Base-by-base conservation (phyloP, 2,888 invertebrate species). In the Dione vanillae region DNA sequence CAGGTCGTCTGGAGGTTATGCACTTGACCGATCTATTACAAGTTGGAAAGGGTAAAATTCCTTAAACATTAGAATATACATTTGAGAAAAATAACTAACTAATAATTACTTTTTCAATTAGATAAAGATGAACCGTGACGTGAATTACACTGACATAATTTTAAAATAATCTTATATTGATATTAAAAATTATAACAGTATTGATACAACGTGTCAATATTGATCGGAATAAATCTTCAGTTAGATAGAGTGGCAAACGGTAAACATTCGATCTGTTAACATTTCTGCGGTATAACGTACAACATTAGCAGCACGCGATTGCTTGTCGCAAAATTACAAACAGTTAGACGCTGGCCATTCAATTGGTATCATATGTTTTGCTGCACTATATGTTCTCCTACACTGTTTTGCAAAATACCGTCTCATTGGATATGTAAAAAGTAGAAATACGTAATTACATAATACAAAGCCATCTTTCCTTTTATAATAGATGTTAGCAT, bases 1-100 rank as follows among this genome's bases (percentile, higher is more conserved):
- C 84, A 83, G 76, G 82, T 77, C 83, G 80, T 83, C 82, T 83
- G 84, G 78, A 80, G 78, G 81, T 61, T 52, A 52, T 52, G 56
- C 65, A 69, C 64, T 70, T 73, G 69, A 64, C 78, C 79, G 68
- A 66, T 71, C 59, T 51, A 40, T 40, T 16, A 16, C 56, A 35
- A 67, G 41, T 58, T n/a, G 58, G 40, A 41, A 49, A 10, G 56
- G 41, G 35, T 43, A 45, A 77, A 19, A 49, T 61, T 66, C 45
- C 2, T 40, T 27, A 27, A 5, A 27, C 5, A 27, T 27, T 27
- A 27, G 27, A 27, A 3, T 27, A 27, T 27, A 3, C 27, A 27
- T 27, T 27, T 27, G 5, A 5, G 27, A 27, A 27, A 27, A 27
- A n/a, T n/a, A n/a, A n/a, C n/a, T n/a, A n/a, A n/a, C n/a, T n/a